phyloP scores from a whole-genome alignment of 2,113 vertebrate genomes.

The Megaleporinus macrocephalus region DNA sequence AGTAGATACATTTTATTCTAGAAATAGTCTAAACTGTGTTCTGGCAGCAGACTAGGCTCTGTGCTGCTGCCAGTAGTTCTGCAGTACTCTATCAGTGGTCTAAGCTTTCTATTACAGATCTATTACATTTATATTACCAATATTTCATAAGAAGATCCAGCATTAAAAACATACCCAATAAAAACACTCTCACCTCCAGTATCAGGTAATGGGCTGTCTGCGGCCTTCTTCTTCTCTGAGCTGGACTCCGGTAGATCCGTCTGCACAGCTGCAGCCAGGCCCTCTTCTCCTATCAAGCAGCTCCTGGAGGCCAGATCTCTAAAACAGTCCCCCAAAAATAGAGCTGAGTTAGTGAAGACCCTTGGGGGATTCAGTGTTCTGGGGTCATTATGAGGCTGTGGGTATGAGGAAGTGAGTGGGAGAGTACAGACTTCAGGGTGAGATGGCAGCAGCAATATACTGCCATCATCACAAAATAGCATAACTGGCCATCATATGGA shows the following conservation, averaged over 20 bases:
- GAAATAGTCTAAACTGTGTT: neutral
- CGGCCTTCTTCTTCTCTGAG: constrained; percentile 44
- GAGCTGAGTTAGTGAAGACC: constrained; percentile 30
- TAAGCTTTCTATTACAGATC: neutral
- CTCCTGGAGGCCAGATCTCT: constrained; percentile 31
- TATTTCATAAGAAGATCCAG: too few relatives aligned
- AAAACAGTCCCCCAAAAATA: constrained; percentile 42
- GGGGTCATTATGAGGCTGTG: constrained; percentile 1
- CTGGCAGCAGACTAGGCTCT: too few relatives aligned
- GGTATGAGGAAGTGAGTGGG: constrained; percentile 6
- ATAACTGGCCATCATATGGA: too few relatives aligned
- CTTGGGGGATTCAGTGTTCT: constrained; percentile 4
- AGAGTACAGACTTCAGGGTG: neutral
- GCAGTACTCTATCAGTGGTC: neutral
- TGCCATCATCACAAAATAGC: too few relatives aligned
- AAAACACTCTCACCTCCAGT: constrained; percentile 65
- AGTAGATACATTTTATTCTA: neutral
- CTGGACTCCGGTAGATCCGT: constrained; percentile 26
- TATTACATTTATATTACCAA: too few relatives aligned
- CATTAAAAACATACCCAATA: neutral
- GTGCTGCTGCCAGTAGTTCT: too few relatives aligned
- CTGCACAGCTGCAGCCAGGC: constrained; percentile 4
- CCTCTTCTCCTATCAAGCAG: constrained; percentile 48
- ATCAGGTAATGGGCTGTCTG: constrained; percentile 45
- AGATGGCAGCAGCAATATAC: constrained; percentile 8